Percentiles rank a stretch among this genome's conserved stretches.
phyloP scores from a whole-genome alignment of 2,888 invertebrate genomes.

The Pachymerium ferrugineum region DNA sequence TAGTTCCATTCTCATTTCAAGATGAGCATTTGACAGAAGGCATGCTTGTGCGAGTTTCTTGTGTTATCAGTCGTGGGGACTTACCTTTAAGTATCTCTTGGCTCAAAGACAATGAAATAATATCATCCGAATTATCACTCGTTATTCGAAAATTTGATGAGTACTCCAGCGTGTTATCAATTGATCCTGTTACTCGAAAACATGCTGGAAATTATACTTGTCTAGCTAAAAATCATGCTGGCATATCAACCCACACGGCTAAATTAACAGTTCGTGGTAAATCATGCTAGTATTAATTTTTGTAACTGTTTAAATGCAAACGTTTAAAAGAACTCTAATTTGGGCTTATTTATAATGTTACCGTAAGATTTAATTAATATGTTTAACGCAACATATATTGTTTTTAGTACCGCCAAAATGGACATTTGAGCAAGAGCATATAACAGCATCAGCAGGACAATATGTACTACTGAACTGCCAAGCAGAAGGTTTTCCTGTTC shows the following conservation, averaged over 20 bases:
- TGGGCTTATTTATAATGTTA: too few species aligned
- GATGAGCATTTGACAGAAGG: conserved; percentile 33
- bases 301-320: conserved; percentile 28
- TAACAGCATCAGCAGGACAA: conserved; percentile 74
- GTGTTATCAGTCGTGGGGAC: conserved; percentile 34
- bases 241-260: conserved; percentile 31
- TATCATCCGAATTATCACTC: conserved; percentile 31
- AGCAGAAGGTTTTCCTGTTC: conserved; percentile 86
- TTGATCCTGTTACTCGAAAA: conserved; percentile 30
- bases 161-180: conserved; percentile 33
- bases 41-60: conserved; percentile 34
- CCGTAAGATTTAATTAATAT: background rate
- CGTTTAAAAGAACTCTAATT: too few species aligned
- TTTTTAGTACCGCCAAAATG: conserved; percentile 77
- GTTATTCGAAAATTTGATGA: conserved; percentile 31
- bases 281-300: background rate
- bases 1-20: conserved; percentile 34
- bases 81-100: conserved; percentile 33
- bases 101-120: conserved; percentile 32
- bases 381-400: background rate
- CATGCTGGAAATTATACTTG: conserved; percentile 35
- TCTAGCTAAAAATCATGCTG: conserved; percentile 33
- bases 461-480: conserved; percentile 80
- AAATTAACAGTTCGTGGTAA: conserved; percentile 34
- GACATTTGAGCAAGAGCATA: conserved; percentile 76